Conservation (phyloP, 2,888 invertebrate species). For the Netelia inedita region DNA sequence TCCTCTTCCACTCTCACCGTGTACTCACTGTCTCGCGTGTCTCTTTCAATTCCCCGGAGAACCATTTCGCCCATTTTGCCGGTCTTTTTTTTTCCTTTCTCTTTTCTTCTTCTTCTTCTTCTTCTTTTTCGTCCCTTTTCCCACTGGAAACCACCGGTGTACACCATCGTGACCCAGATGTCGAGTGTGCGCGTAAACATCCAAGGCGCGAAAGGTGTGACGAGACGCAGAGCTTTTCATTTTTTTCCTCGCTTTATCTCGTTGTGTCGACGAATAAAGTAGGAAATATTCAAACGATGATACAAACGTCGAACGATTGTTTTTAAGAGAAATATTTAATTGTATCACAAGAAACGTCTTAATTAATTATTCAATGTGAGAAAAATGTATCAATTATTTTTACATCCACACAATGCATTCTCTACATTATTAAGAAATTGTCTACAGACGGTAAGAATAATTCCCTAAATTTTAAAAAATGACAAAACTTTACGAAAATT, state of each 20-base stretch:
- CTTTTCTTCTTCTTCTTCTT: neutral
- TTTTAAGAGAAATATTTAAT: too few species aligned
- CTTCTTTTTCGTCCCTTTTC: neutral
- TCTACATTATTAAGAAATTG: too few species aligned
- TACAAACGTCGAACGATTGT: too few species aligned
- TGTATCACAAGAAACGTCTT: too few species aligned
- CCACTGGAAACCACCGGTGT: neutral
- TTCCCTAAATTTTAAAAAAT: too few species aligned
- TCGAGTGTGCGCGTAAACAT: neutral
- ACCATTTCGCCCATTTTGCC: conserved; percentile 36
- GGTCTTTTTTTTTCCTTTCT: neutral
- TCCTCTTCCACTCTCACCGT: conserved; percentile 38
- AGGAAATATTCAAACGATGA: too few species aligned
- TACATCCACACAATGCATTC: too few species aligned
- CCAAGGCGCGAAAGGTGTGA: neutral
- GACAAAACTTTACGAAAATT: too few species aligned
- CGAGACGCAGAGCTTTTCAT: neutral
- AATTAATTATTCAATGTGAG: too few species aligned
- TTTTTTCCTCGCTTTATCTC: neutral
- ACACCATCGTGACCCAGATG: conserved; percentile 51
- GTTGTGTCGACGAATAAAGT: too few species aligned
- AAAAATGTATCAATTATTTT: too few species aligned
- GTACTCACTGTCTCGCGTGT: conserved; percentile 1
- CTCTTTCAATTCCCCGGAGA: conserved; percentile 52
- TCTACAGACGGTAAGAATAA: too few species aligned